Evolutionary conservation across 92 coral and sea anemone species (phyloP), one percentile per base, ranked within the genome.

Genomic region (Palythoa caribaeorum): DNA sequence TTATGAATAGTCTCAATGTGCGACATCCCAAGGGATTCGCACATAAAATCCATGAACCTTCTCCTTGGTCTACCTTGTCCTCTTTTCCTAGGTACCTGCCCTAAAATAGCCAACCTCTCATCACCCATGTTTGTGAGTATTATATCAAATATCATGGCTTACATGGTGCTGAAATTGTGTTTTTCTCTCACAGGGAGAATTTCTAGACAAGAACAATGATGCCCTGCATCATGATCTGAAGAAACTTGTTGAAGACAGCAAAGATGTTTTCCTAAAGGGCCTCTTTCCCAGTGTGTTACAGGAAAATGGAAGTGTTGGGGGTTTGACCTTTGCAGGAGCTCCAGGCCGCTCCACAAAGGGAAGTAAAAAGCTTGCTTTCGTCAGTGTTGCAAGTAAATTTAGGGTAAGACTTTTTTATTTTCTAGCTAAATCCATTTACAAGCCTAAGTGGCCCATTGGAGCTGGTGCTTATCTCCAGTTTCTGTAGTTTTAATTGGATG

Each of bases 151-250:
- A 9, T 44, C 9, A 3, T 73, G 50, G 13, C 1, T 38, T 40
- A 12, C 2, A 39, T 3, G 10, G 6, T 74, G 12, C 15, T 47
- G 28, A 21, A 1, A 50, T 15, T 53, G 12, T 77, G 44, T 54
- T 36, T 65, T 48, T 84, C 71, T 51, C 47, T 84, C 68, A 19
- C 88, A 96, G 98, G 79, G 94, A 8, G 97, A 94, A 63, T 96
- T 96, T 84, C 91, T 94, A 38, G 98, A 93, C 84, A 96, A 96
- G 91, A 96, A 96, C 75, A 95, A 96, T 83, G 99, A 97, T 68
- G 99, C 99, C 4, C 94, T 97, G 2, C 99, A 97, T 89, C 94
- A 91, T 28, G 99, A 97, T 54, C 94, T 97, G 4, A 91, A 93
- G 87, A 95, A 96, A 14, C 91, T 95, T 6, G 95, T 97, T 59